Base-by-base conservation (phyloP, 2,113 vertebrate genomes). In the Bungarus multicinctus region DNA sequence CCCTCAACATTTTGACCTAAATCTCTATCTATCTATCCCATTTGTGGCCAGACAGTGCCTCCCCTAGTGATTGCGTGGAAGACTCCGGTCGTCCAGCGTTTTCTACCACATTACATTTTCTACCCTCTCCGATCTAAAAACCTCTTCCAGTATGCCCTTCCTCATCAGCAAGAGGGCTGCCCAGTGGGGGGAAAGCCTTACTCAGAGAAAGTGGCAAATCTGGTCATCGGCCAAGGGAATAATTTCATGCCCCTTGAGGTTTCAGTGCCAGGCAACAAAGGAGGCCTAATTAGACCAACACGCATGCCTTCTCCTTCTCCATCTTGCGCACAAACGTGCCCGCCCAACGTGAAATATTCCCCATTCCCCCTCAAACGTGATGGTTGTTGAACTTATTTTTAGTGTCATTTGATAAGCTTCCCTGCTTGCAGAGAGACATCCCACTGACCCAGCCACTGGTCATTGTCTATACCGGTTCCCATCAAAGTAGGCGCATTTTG, bases 371-470 rank as follows among this genome's bases (percentile, higher is more conserved):
- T 98, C 97, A 98, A 97, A 98, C 87, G 96, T 99, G 99, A 99
- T 97, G 99, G 98, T 99, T 98, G 98, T 95, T 99, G 99, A 98
- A 99, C 99, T 99, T 99, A 99, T 99, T 99, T 99, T 99, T 99
- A 98, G 99, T 99, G 99, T 99, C 99, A 99, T 98, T 98, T 99
- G 99, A 99, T 98, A 99, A 99, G 99, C 98, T 97, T 98, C 97
- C 97, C 98, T 97, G 98, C 98, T 97, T 97, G 92, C 98, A 97
- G 98, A 97, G 97, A 99, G 99, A 99, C 99, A 98, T 98, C 98
- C 98, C 98, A 98, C 99, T 99, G 99, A 99, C 99, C 99, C 99
- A 98, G 99, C 99, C 99, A 99, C 99, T 99, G 99, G 99, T 99
- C 99, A 99, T 99, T 99, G 99, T 99, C 99, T 98, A 98, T 99